Evolutionary conservation across 1,140 invertebrate genomes (phyloP), one percentile per base, ranked within the genome.

Genomic region (Pygmarrhopalites habei): DNA sequence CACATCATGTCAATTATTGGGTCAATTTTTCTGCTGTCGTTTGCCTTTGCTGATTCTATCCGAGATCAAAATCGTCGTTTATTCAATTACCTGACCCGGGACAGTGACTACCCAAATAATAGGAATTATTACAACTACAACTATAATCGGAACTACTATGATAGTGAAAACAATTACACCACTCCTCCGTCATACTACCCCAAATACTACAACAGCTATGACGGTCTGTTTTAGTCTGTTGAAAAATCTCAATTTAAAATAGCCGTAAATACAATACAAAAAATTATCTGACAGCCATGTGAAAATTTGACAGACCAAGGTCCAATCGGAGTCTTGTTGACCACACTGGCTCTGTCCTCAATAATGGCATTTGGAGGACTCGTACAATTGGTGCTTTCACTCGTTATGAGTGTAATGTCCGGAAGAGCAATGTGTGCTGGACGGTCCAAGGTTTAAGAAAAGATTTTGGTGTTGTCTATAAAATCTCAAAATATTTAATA

Each of bases 371-470:
- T 60, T 26, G 46, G 19, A 26, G 58, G 57, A 29, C 14, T 64
- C 14, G 10, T 64, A 15, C 62, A 64, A 58, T 52, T 60, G 14
- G 12, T 64, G 2, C 12, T 53, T 23, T 64, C 62, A 2, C 46
- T 60, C 39, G 25, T 60, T 19, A 46, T 64, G 57, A 39, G 28
- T 5, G 12, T 59, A n/a, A 64, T 41, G 39, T 44, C 62, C 1
- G 41, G 30, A 1, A 41, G 57, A 32, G 56, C 62, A 5, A 59
- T 64, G 19, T 64, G 56, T 29, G 51, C 32, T 28, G 62, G 62
- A 56, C 25, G 57, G 26, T 30, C 49, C 14, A 49, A 49, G 25
- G 62, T 64, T 53, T 35, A 49, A 25, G 12, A 32, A 21, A 19
- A 12, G 17, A 44, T 32, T n/a, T 52, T 14, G 19, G 15, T 1